Percentiles rank a stretch among this genome's conserved stretches.
Conservation (phyloP, 2,797 vertebrate genomes). For the Loris lydekkerianus region DNA sequence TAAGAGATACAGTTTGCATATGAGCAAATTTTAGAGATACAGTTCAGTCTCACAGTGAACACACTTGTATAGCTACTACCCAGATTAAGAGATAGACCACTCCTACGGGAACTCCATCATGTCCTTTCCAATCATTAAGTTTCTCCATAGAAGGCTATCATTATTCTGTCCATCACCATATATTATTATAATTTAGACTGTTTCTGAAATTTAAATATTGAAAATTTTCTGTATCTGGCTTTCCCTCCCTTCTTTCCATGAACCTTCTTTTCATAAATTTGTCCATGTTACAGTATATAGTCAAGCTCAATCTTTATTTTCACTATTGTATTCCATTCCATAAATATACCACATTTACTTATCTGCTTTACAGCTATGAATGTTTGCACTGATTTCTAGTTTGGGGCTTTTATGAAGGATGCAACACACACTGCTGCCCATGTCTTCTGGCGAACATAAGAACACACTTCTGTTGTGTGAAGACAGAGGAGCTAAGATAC, state of each 20-base stretch:
- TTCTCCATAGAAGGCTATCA: neutral
- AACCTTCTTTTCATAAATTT: neutral
- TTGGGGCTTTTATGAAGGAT: neutral
- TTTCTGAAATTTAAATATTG: neutral
- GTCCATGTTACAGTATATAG: neutral
- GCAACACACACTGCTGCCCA: neutral
- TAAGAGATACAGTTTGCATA: neutral
- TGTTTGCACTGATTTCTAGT: slow-evolving; percentile 33
- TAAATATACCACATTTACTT: neutral
- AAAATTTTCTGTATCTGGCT: neutral
- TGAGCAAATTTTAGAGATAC: neutral
- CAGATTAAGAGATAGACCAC: neutral
- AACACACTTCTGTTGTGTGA: neutral
- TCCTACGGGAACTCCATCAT: neutral
- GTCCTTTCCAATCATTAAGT: neutral
- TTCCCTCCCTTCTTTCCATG: neutral
- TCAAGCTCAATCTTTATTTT: neutral
- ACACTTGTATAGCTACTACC: neutral
- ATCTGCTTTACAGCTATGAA: neutral
- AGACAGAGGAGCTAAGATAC: neutral
- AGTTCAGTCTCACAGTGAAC: neutral
- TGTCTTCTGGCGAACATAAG: neutral
- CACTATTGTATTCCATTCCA: neutral
- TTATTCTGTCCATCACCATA: neutral
- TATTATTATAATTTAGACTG: neutral